Conservation (phyloP, 2,888 invertebrate species). For the Stenchaetothrips biformis region DNA sequence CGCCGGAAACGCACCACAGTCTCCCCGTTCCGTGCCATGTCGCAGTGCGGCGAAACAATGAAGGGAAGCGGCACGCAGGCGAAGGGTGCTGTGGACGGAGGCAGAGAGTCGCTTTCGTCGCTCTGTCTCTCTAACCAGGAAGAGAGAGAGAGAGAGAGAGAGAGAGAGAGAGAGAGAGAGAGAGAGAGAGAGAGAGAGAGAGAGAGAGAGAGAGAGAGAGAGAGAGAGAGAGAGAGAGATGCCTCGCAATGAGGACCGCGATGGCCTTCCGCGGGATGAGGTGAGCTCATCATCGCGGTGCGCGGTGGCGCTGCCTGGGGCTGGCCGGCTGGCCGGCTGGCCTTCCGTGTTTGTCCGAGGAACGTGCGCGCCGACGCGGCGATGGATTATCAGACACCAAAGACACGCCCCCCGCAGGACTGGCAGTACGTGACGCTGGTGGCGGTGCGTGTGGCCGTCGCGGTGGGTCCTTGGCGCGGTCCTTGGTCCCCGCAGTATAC, state of each 20-base stretch:
- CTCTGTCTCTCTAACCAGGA: too few species aligned
- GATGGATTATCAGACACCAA: background rate
- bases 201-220: background rate
- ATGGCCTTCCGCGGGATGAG: background rate
- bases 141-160: too few species aligned
- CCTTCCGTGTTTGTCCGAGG: too few species aligned
- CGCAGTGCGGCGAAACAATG: background rate
- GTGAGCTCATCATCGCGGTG: too few species aligned
- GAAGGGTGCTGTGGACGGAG: background rate
- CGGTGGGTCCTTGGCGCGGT: background rate
- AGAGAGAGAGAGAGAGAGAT: background rate
- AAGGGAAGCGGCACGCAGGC: background rate
- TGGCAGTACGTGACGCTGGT: background rate
- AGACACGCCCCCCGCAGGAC: background rate
- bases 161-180: too few species aligned
- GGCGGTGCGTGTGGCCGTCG: background rate
- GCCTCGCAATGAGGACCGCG: background rate
- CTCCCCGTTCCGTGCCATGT: background rate
- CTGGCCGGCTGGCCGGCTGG: background rate
- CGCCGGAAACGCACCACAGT: background rate
- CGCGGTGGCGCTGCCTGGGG: background rate
- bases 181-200: background rate
- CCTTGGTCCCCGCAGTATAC: too few species aligned
- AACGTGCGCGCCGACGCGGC: background rate
- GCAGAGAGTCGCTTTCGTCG: too few species aligned